Conservation (phyloP, 2,888 invertebrate species). For the Saturnia japonica region DNA sequence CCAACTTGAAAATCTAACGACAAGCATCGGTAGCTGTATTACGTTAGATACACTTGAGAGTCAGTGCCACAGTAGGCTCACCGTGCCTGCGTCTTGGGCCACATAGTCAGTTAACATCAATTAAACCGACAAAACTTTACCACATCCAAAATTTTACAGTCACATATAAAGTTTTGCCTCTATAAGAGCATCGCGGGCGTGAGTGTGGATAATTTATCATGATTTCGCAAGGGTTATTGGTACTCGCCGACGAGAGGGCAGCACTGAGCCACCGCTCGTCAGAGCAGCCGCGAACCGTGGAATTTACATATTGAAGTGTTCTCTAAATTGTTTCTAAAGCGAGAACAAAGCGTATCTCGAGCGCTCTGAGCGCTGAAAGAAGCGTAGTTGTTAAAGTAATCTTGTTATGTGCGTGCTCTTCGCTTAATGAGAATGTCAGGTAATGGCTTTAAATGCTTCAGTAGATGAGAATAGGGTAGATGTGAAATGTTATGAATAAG, state of each 20-base stretch:
- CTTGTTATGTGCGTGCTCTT: constrained; percentile 27
- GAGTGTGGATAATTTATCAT: constrained; percentile 81
- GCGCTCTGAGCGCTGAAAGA: constrained; percentile 19
- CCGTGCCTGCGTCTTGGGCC: too few species aligned
- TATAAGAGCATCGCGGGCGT: constrained; percentile 61
- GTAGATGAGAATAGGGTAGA: constrained; percentile 15
- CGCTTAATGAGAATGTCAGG: constrained; percentile 31
- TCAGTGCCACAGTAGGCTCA: too few species aligned
- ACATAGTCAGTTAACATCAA: too few species aligned
- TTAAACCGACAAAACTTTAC: constrained; percentile 25
- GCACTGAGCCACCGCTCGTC: constrained; percentile 46
- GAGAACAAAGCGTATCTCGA: constrained; percentile 34
- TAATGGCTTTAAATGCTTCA: constrained; percentile 21
- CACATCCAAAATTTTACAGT: constrained; percentile 46
- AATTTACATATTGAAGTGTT: constrained; percentile 69
- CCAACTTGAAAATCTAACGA: too few species aligned
- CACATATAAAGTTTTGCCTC: constrained; percentile 38
- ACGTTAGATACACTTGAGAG: too few species aligned
- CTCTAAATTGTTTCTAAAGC: constrained; percentile 60
- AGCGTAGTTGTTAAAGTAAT: constrained; percentile 27
- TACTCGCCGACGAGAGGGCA: constrained; percentile 66
- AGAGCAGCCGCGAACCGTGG: constrained; percentile 50
- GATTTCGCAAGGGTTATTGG: constrained; percentile 78
- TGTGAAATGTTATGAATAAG: constrained; percentile 8
- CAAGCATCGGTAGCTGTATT: too few species aligned